Evolutionary conservation across 2,888 invertebrate species (phyloP).

Genomic region (Synanthedon formicaeformis): DNA sequence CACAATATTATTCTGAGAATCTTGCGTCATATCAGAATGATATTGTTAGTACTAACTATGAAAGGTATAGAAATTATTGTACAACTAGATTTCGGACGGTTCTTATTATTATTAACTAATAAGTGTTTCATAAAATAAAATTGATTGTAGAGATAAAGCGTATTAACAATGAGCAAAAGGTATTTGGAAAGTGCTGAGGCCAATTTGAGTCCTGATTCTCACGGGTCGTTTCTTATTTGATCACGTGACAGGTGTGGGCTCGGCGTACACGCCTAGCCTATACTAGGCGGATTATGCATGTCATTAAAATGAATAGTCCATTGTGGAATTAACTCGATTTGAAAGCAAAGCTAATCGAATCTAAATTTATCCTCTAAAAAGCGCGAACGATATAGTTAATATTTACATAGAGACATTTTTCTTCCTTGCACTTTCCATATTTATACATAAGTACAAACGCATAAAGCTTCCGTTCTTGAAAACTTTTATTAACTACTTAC

Average conservation of each 20-base stretch:
- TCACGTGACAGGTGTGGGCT: constrained; percentile 21
- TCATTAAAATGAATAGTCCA: constrained; percentile 25
- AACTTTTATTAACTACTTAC: too few relatives aligned
- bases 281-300: constrained; percentile 41
- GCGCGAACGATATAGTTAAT: too few relatives aligned
- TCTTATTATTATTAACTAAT: background rate
- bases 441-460: too few relatives aligned
- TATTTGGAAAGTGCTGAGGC: background rate
- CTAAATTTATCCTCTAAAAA: too few relatives aligned
- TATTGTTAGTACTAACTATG: too few relatives aligned
- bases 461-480: too few relatives aligned
- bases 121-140: background rate
- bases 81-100: too few relatives aligned
- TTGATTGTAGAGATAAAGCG: background rate
- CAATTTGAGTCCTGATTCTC: constrained; percentile 20
- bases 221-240: constrained; percentile 13
- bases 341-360: background rate
- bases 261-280: constrained; percentile 44
- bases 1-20: too few relatives aligned
- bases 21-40: too few relatives aligned
- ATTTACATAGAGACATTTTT: too few relatives aligned
- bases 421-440: too few relatives aligned
- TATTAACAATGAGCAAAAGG: background rate
- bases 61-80: too few relatives aligned
- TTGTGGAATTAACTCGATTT: constrained; percentile 10